Evolutionary conservation across 2,888 invertebrate species (phyloP), one percentile per base, ranked within the genome.

Genomic region (Erynnis tages): DNA sequence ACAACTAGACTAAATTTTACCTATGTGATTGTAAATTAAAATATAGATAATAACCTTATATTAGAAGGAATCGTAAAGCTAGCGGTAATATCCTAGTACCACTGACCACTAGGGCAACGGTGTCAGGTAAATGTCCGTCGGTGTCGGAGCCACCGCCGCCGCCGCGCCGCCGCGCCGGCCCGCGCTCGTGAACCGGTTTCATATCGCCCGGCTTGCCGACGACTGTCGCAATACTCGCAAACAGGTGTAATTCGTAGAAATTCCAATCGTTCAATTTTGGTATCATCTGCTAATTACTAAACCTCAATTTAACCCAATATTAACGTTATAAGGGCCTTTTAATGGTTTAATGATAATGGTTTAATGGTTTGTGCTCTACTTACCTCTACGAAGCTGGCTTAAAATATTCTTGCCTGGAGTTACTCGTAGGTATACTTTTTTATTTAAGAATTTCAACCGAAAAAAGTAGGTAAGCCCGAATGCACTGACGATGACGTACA

Each of bases 211-310:
- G 57, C 54, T 59, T 63, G 66, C 62, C 61, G 60, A 60, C 64
- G 54, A 65, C 75, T 79, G 76, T 80, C 76, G 82, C 79, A 83
- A 82, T 74, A 66, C 65, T 62, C 57, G 62, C 69, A 57, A 71
- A 80, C 86, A 82, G 80, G 80, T 84, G 85, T 75, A 76, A 69
- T 79, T 81, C 76, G 75, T 76, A 74, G 71, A 77, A 81, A 82
- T 82, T 76, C 76, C 73, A 66, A 63, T 55, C 67, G 63, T 76
- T 71, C 73, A 23, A 14, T 34, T 43, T 49, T 32, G 23, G 49
- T 21, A 41, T 49, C 49, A 49, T 49, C 49, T 16, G 32, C 13
- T 49, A 30, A 34, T 34, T 17, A 35, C 34, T 10, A 1, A 23
- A 21, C 29, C 5, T 30, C 30, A n/a, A 11, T 29, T 19, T 38